Evolutionary conservation across 2,888 invertebrate species (phyloP).

Genomic region (Polydrusus pterygomalis): DNA sequence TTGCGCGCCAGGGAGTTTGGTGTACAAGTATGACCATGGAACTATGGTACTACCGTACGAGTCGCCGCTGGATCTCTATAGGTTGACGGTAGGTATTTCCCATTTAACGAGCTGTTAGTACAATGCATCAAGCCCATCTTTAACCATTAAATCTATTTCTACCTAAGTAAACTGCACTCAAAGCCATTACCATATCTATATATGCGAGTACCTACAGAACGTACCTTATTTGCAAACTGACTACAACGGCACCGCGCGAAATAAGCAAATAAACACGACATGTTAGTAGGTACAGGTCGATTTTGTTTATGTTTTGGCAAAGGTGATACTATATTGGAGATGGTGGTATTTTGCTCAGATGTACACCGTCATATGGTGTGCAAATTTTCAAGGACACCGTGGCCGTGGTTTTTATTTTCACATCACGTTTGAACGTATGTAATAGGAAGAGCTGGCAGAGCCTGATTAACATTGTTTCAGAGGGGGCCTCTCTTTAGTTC

Average conservation of each 20-base stretch:
- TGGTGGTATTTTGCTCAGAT: conserved; percentile 26
- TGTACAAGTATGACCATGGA: too few relatives aligned
- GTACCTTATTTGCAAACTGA: conserved; percentile 42
- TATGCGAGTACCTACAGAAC: conserved; percentile 44
- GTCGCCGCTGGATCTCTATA: too few relatives aligned
- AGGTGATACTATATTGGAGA: conserved; percentile 16
- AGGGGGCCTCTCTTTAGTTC: too few relatives aligned
- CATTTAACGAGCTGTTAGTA: too few relatives aligned
- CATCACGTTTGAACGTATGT: conserved; percentile 48
- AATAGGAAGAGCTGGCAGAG: conserved; percentile 45
- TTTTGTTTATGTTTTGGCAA: conserved; percentile 43
- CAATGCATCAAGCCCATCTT: too few relatives aligned
- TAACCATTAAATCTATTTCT: too few relatives aligned
- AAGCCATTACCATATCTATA: conserved; percentile 37
- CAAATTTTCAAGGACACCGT: conserved; percentile 45
- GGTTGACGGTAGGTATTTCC: too few relatives aligned
- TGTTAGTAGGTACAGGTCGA: conserved; percentile 43
- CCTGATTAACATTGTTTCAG: too few relatives aligned
- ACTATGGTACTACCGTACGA: too few relatives aligned
- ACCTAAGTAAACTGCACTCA: background rate
- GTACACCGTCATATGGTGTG: conserved; percentile 7
- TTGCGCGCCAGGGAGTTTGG: too few relatives aligned
- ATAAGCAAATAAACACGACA: conserved; percentile 30
- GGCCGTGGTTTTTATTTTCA: conserved; percentile 48
- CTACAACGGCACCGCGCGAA: conserved; percentile 14